Conservation (phyloP, 2,888 invertebrate species). For the Fabriciana adippe region DNA sequence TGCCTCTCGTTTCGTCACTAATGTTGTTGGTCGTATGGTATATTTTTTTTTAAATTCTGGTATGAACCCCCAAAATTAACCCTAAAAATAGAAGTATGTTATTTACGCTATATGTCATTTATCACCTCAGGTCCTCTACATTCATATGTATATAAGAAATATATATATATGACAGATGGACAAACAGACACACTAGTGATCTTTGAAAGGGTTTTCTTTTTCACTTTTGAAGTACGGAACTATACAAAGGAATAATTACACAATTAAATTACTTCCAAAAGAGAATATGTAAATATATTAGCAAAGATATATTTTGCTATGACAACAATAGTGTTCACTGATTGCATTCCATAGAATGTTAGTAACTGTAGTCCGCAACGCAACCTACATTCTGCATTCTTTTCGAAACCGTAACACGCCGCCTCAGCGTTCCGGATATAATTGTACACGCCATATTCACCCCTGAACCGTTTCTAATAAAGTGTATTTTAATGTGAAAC, state of each 20-base stretch:
- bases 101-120: too few species aligned
- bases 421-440: conserved; percentile 79
- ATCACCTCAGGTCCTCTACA: neutral
- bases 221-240: too few species aligned
- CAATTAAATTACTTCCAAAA: too few species aligned
- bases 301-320: conserved; percentile 35
- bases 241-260: too few species aligned
- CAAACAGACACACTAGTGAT: too few species aligned
- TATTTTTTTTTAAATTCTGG: too few species aligned
- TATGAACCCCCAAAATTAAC: too few species aligned
- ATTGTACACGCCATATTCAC: conserved; percentile 67
- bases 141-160: neutral
- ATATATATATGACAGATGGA: neutral
- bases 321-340: conserved; percentile 67
- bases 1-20: too few species aligned
- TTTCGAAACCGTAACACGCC: conserved; percentile 81
- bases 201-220: too few species aligned
- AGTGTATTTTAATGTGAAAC: conserved; percentile 63
- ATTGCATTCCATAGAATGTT: conserved; percentile 70
- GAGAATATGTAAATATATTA: conserved; percentile 10
- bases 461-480: conserved; percentile 66
- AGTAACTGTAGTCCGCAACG: conserved; percentile 77
- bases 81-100: too few species aligned
- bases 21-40: too few species aligned
- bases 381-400: conserved; percentile 82